Percentiles rank a stretch among this genome's conserved stretches.
Evolutionary conservation across 2,888 invertebrate genomes (phyloP).

Genomic region (Temnothorax unifasciatus): DNA sequence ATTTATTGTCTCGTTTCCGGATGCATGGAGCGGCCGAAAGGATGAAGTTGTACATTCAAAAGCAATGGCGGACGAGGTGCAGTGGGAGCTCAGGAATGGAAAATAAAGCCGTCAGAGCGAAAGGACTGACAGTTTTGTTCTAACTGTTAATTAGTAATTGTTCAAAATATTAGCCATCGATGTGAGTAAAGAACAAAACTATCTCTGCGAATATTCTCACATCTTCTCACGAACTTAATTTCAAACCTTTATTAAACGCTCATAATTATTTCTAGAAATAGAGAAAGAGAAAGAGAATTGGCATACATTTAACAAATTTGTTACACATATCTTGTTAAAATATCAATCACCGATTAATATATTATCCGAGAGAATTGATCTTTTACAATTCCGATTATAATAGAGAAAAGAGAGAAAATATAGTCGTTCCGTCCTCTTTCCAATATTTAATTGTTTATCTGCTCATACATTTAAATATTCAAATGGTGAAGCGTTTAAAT

Average conservation of each 20-base stretch:
- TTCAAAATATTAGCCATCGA: not conserved
- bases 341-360: not conserved
- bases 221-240: not conserved
- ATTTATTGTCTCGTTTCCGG: conserved; percentile 61
- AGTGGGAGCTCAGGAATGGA: conserved; percentile 6
- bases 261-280: not conserved
- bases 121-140: not conserved
- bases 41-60: conserved; percentile 39
- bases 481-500: conserved; percentile 12
- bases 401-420: not conserved
- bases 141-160: conserved; percentile 15
- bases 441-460: conserved; percentile 25
- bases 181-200: not conserved
- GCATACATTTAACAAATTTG: not conserved
- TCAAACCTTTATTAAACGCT: not conserved
- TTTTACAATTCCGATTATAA: not conserved
- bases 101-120: not conserved
- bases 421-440: not conserved
- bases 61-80: conserved; percentile 21
- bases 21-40: conserved; percentile 29
- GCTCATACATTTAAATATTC: conserved; percentile 4
- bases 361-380: not conserved
- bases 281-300: not conserved
- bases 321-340: conserved; percentile 5
- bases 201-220: not conserved